Conservation (phyloP, 2,113 vertebrate species). For the Xiphias gladius region DNA sequence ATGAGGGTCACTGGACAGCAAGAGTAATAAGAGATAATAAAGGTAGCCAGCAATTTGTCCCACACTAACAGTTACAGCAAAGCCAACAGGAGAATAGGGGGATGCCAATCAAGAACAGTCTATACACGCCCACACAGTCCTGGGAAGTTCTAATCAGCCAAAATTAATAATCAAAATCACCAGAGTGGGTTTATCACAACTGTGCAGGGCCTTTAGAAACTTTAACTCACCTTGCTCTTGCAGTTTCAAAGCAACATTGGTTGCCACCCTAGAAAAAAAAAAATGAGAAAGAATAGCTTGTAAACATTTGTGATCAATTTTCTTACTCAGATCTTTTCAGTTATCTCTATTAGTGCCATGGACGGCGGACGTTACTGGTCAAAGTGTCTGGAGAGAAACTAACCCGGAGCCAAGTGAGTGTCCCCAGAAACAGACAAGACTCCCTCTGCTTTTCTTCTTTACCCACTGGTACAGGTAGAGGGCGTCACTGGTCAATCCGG, state of each 20-base stretch:
- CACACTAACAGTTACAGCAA: no score
- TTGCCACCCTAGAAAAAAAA: conserved; percentile 85
- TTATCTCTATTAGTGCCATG: background rate
- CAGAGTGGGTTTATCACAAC: background rate
- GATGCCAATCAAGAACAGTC: no score
- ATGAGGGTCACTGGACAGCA: background rate
- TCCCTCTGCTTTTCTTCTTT: conserved; percentile 78
- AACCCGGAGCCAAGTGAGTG: conserved; percentile 92
- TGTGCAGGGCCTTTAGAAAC: background rate
- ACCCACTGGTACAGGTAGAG: conserved; percentile 89
- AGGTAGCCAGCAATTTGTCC: no score
- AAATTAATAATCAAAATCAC: background rate
- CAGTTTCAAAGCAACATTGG: conserved; percentile 85
- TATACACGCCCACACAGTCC: no score
- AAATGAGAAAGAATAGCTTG: background rate
- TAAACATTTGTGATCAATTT: background rate
- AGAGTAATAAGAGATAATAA: background rate
- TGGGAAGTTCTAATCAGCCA: background rate
- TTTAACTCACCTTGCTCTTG: conserved; percentile 86
- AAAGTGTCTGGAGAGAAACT: conserved; percentile 28
- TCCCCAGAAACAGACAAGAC: conserved; percentile 88
- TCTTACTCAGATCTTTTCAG: background rate
- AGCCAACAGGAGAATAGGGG: no score
- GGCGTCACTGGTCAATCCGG: conserved; percentile 86
- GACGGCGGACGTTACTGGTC: background rate